Conservation (phyloP, 2,797 vertebrate genomes). For the Eulemur mongoz region DNA sequence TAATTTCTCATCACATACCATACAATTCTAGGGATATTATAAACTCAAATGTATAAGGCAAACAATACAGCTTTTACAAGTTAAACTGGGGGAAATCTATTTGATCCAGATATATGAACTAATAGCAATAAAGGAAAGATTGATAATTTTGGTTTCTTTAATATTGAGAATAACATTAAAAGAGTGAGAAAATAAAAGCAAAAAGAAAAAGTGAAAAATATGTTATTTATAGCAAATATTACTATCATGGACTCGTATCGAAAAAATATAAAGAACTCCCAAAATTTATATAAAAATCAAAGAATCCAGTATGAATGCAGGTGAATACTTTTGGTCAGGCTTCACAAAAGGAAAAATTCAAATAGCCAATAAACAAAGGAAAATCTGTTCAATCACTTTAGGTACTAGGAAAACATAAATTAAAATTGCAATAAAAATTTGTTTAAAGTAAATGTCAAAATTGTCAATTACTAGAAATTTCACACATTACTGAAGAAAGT, state of each 20-base stretch:
- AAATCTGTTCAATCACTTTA: background rate
- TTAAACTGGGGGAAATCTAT: background rate
- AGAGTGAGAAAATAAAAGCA: background rate
- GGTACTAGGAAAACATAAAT: background rate
- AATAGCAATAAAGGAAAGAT: background rate
- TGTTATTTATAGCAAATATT: background rate
- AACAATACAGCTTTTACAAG: background rate
- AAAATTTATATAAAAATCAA: background rate
- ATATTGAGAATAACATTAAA: background rate
- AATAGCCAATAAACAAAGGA: background rate
- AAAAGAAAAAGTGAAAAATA: background rate
- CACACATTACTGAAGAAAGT: background rate
- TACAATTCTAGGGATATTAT: background rate
- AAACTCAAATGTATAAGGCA: background rate
- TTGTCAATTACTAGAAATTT: background rate
- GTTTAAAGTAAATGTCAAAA: background rate
- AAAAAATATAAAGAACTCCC: background rate
- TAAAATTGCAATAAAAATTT: background rate
- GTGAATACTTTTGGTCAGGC: background rate
- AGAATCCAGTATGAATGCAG: background rate
- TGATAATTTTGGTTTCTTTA: background rate
- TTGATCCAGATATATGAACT: background rate
- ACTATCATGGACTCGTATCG: background rate
- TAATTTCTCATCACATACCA: background rate
- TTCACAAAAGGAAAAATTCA: background rate